Percentiles rank a stretch among this genome's conserved stretches.
Conservation (phyloP, 2,113 vertebrate genomes). For the Dryoscopus gambensis region DNA sequence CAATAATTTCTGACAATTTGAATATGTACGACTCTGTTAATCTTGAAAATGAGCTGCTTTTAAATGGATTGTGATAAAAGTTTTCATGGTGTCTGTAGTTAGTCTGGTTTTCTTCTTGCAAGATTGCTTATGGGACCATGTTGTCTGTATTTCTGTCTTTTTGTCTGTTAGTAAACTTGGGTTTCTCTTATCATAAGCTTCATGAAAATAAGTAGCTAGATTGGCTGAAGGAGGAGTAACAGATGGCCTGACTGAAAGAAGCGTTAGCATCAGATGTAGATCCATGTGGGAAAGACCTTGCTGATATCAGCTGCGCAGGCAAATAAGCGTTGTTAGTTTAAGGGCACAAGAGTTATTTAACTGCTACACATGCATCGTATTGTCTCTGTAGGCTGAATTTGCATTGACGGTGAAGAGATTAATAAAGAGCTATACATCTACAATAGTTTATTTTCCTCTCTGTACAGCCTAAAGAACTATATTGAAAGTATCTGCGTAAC, state of each 20-base stretch:
- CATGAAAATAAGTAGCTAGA: neutral
- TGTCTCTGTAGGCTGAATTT: neutral
- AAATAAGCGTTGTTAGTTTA: neutral
- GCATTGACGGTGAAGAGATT: neutral
- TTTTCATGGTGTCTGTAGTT: neutral
- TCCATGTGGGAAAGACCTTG: neutral
- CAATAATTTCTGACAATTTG: neutral
- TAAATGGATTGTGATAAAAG: neutral
- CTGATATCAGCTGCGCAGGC: neutral
- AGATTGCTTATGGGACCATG: neutral
- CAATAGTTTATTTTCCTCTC: neutral
- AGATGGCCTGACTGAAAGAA: neutral
- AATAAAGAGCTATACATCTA: neutral
- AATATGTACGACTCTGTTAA: neutral
- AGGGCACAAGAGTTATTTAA: neutral
- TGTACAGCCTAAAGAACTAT: neutral
- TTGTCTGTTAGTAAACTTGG: neutral
- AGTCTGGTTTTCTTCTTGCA: neutral
- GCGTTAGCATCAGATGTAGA: neutral
- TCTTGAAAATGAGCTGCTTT: neutral
- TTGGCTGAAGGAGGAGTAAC: neutral
- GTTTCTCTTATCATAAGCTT: neutral
- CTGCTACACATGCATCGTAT: neutral
- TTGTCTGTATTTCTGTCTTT: neutral
- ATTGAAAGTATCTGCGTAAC: neutral